Evolutionary conservation across 1,140 invertebrate species (phyloP), one percentile per base, ranked within the genome.

Genomic region (Brachionus koreanus): DNA sequence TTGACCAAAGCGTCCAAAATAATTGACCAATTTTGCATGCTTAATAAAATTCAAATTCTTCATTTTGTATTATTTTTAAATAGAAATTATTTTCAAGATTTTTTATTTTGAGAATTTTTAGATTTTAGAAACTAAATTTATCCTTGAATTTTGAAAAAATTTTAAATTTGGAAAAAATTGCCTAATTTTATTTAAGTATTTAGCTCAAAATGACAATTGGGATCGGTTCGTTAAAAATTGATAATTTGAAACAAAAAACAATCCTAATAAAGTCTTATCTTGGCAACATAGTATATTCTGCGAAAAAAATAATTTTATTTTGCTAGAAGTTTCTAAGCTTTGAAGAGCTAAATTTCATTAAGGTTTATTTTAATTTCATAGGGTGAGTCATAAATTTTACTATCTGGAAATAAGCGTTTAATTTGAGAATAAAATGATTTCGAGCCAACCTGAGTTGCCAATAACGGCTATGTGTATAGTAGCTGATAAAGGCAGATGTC

Each of bases 391-490:
- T 65, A n/a, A 65, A 65, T 33, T 65, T 65, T 0, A 19, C 25
- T 29, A 65, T 16, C 49, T 7, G 49, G 19, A 57, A 23, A 35
- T 35, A 23, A 67, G 13, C 35, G 35, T 23, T 72, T 19, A 42
- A 42, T 42, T 35, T 35, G 6, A 63, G 29, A 29, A 29, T 29
- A 67, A 67, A 67, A 67, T 35, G 35, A 67, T 37, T 67, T 10
- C 63, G 13, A 35, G 35, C 35, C 16, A 65, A 19, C 35, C 75
- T 12, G 76, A 79, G 13, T 61, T 79, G 29, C 76, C 76, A 39
- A 79, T 79, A 39, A 61, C 76, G 10, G 76, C 76, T 35, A 25
- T 79, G 9, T 79, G 76, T 65, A 25, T 79, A 42, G 76, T 79
- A 13, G 16, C 76, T 57, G 76, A 79, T 12, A 23, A 35, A 3